Evolutionary conservation across 2,797 vertebrate species (phyloP).

Genomic region (Cynodonichthys magdalenae): DNA sequence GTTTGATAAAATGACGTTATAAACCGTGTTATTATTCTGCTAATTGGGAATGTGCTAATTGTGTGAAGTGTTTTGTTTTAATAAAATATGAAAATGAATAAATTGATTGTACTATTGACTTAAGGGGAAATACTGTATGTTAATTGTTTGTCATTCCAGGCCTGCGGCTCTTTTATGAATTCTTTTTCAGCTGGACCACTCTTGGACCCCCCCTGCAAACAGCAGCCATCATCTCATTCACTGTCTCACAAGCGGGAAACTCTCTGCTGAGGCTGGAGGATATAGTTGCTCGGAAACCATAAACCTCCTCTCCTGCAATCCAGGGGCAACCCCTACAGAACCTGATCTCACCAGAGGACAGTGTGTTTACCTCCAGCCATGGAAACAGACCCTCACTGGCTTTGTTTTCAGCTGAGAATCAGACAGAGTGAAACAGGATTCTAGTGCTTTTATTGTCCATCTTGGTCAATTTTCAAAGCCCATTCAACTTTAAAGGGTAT

Average conservation of each 20-base stretch:
- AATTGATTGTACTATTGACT: no score
- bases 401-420: slow-evolving; percentile 35
- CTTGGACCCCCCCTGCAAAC: not conserved
- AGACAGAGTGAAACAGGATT: slow-evolving; percentile 45
- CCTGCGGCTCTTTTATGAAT: no score
- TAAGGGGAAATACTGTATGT: no score
- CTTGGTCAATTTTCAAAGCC: slow-evolving; percentile 15
- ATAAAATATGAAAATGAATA: no score
- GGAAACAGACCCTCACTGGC: slow-evolving; percentile 52
- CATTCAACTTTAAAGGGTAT: not conserved
- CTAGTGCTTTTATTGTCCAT: slow-evolving; percentile 8
- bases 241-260: slow-evolving; percentile 20
- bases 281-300: slow-evolving; percentile 67
- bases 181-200: no score
- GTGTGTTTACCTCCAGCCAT: slow-evolving; percentile 63
- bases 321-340: slow-evolving; percentile 52
- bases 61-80: no score
- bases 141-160: no score
- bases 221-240: slow-evolving; percentile 9
- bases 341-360: slow-evolving; percentile 58
- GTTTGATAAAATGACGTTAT: no score
- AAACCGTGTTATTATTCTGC: no score
- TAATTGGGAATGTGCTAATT: no score
- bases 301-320: slow-evolving; percentile 49
- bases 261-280: slow-evolving; percentile 34